These are phyloP conservation scores for Heliconius cydno DNA, from an alignment of 2,888 invertebrate genomes.

Conservation along the genomic window DNA sequence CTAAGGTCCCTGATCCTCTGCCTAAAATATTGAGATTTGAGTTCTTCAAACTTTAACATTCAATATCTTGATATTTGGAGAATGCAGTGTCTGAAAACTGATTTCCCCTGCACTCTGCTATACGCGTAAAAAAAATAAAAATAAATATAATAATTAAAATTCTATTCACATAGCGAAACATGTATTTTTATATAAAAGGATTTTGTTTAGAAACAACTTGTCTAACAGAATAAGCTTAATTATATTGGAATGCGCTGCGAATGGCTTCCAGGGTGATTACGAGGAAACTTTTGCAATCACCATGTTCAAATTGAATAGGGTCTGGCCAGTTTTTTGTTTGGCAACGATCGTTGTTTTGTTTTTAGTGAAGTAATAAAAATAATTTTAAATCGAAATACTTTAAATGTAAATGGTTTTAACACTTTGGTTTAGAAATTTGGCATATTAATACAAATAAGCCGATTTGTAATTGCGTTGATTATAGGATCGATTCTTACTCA, in stretches of 20 bases:
- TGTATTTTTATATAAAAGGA: slow-evolving; percentile 15
- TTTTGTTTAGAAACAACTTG: slow-evolving; percentile 23
- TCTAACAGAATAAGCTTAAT: slow-evolving; percentile 30
- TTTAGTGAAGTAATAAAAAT: not conserved
- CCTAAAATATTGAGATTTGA: too few species aligned
- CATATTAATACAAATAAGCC: not conserved
- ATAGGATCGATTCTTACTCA: not conserved
- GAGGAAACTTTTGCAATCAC: slow-evolving; percentile 27
- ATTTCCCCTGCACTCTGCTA: not conserved
- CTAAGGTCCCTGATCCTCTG: too few species aligned
- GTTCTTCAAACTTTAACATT: too few species aligned
- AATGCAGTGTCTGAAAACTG: not conserved
- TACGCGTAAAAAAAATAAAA: not conserved
- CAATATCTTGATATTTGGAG: too few species aligned
- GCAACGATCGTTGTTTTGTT: slow-evolving; percentile 11
- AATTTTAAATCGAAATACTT: not conserved
- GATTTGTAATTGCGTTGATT: not conserved
- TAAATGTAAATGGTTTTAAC: not conserved
- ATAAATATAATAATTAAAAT: not conserved
- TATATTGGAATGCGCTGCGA: slow-evolving; percentile 32
- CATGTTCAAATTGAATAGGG: slow-evolving; percentile 33
- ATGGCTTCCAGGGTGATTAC: slow-evolving; percentile 29
- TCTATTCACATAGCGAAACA: not conserved
- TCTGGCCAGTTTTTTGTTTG: slow-evolving; percentile 22
- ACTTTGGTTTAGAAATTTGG: not conserved